phyloP scores from a whole-genome alignment of 2,888 invertebrate species.

The Lasioglossum zephyrum region DNA sequence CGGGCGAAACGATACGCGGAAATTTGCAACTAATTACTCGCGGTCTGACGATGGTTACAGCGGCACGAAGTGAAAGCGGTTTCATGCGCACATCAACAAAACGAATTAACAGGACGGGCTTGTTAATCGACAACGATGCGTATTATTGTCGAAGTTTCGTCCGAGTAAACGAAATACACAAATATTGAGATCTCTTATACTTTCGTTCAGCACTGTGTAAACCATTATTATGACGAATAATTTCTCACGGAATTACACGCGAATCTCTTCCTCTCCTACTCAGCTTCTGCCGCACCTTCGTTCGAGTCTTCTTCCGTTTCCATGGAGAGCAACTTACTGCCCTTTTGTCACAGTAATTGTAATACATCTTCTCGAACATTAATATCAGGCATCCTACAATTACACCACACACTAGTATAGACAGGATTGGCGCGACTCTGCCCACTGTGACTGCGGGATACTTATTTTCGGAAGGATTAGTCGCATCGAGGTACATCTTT shows the following conservation, averaged over 20 bases:
- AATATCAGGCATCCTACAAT: conserved; percentile 64
- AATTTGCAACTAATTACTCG: conserved; percentile 55
- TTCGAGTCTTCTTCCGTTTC: neutral
- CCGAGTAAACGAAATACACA: no score
- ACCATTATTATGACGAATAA: neutral
- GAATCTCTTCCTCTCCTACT: neutral
- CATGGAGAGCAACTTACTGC: neutral
- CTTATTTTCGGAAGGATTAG: neutral
- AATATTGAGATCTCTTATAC: neutral
- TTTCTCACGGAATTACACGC: neutral
- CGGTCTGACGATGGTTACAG: conserved; percentile 31
- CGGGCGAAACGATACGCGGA: conserved; percentile 50
- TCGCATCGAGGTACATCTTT: conserved; percentile 38
- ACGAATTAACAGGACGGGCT: conserved; percentile 20
- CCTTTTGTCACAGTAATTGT: neutral
- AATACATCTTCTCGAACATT: conserved; percentile 62
- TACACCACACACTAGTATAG: conserved; percentile 67
- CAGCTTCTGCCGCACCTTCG: neutral
- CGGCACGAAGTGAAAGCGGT: conserved; percentile 58
- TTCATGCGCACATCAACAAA: conserved; percentile 33
- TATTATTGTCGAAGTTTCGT: conserved; percentile 14
- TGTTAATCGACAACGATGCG: conserved; percentile 13
- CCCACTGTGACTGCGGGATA: conserved; percentile 60
- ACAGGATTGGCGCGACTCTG: conserved; percentile 71
- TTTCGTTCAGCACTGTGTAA: neutral